Conservation (phyloP, 2,113 vertebrate genomes). For the Echinops telfairi region DNA sequence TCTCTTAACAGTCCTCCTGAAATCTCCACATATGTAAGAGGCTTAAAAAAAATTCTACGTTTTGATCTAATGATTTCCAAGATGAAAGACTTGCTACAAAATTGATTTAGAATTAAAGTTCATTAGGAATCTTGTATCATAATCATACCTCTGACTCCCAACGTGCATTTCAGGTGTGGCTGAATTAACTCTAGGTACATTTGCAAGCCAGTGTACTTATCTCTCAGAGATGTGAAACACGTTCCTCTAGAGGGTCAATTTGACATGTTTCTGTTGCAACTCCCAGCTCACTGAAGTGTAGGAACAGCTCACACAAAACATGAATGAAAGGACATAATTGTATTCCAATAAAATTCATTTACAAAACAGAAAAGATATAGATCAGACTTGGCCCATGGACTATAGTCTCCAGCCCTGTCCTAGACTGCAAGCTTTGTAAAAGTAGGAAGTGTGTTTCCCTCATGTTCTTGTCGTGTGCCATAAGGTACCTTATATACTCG, state of each 20-base stretch:
- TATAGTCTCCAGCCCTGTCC: not conserved
- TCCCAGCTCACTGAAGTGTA: not conserved
- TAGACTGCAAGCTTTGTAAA: not conserved
- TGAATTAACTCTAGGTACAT: no score
- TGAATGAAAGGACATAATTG: not conserved
- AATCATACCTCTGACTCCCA: not conserved
- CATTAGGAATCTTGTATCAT: no score
- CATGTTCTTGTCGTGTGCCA: not conserved
- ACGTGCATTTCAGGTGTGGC: no score
- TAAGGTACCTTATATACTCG: no score
- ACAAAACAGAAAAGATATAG: rapidly evolving
- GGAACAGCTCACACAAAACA: not conserved
- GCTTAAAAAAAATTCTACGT: not conserved
- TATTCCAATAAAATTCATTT: no score
- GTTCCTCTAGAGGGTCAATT: no score
- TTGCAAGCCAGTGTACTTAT: no score
- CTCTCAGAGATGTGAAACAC: no score
- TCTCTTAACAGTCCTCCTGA: not conserved
- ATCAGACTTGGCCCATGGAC: not conserved
- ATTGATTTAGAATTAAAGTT: not conserved
- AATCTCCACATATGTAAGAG: not conserved
- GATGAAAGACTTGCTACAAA: not conserved
- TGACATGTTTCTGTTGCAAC: not conserved
- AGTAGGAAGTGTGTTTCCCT: not conserved
- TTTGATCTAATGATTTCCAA: not conserved